Percentiles rank a stretch among this genome's conserved stretches.
These are phyloP conservation scores for Diadumene lineata DNA, from an alignment of 92 coral and sea anemone genomes.

Conservation along the genomic window DNA sequence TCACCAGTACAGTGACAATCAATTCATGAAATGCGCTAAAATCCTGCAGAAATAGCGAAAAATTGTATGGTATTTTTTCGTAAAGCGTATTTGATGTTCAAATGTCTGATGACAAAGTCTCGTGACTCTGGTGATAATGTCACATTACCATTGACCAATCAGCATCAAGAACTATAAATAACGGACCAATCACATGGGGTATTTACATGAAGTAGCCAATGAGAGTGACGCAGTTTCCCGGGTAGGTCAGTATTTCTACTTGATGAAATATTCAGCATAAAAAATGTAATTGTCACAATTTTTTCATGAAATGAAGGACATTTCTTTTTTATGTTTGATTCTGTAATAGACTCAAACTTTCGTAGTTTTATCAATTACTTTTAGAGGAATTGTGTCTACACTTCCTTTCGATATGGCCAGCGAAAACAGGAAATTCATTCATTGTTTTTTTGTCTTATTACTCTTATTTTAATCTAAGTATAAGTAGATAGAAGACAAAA, in stretches of 20 bases:
- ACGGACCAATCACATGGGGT: slow-evolving; percentile 27
- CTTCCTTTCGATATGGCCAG: too few relatives aligned
- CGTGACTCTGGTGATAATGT: slow-evolving; percentile 38
- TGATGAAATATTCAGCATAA: not conserved
- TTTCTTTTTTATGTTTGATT: too few relatives aligned
- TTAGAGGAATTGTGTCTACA: too few relatives aligned
- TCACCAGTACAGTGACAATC: not conserved
- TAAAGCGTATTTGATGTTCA: slow-evolving; percentile 22
- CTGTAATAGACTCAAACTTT: too few relatives aligned
- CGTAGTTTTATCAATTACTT: too few relatives aligned
- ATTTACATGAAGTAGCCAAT: not conserved
- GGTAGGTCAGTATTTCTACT: not conserved
- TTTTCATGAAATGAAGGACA: too few relatives aligned
- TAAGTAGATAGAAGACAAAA: too few relatives aligned
- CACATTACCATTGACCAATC: slow-evolving; percentile 36
- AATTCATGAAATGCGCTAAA: slow-evolving; percentile 12
- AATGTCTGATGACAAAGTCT: slow-evolving; percentile 53
- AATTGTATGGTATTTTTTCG: not conserved
- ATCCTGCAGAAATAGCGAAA: not conserved
- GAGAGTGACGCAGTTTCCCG: slow-evolving; percentile 19
- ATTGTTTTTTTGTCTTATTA: too few relatives aligned
- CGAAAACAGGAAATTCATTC: too few relatives aligned
- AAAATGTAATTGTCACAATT: not conserved
- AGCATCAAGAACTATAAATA: not conserved
- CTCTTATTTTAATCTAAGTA: too few relatives aligned